A percentile compares a stretch with the other conserved stretches of the same genome.
Evolutionary conservation across 2,113 vertebrate species (phyloP).

Genomic region (Anguilla japonica): DNA sequence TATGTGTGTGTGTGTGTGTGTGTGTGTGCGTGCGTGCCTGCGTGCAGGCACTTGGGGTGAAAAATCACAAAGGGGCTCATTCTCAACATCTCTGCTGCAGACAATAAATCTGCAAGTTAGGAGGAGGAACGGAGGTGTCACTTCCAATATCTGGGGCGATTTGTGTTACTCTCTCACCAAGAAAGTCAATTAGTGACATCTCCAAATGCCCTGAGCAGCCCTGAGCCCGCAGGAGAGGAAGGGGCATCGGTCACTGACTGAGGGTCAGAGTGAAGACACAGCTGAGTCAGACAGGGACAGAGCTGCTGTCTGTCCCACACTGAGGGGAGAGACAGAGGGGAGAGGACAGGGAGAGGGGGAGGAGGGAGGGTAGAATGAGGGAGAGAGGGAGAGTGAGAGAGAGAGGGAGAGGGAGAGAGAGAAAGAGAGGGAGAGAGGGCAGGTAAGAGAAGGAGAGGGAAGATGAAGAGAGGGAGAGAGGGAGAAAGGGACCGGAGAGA

Average conservation of each 20-base stretch:
- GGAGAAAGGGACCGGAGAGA: slow-evolving; percentile 14
- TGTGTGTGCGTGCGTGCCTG: not conserved
- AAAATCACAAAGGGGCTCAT: not conserved
- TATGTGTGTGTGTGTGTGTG: slow-evolving; percentile 28
- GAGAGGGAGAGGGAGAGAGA: not conserved
- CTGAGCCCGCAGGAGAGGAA: not conserved
- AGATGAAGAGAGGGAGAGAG: not conserved
- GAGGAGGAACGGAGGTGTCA: slow-evolving; percentile 56
- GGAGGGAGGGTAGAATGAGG: not conserved
- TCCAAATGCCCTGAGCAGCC: slow-evolving; percentile 53
- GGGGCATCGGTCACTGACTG: not conserved
- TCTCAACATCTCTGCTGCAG: slow-evolving; percentile 21
- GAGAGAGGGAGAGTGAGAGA: not conserved
- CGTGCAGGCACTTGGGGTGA: not conserved
- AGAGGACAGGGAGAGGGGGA: not conserved
- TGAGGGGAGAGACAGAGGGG: slow-evolving; percentile 42
- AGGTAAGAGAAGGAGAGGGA: no score
- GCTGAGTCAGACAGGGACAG: slow-evolving; percentile 92
- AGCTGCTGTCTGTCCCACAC: slow-evolving; percentile 87
- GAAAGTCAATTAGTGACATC: slow-evolving; percentile 64
- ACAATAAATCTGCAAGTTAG: slow-evolving; percentile 61
- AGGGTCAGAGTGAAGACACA: slow-evolving; percentile 38
- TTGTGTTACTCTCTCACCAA: slow-evolving; percentile 56
- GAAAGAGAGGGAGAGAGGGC: slow-evolving; percentile 24
- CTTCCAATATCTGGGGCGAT: slow-evolving; percentile 63